These are phyloP conservation scores for Zapornia atra DNA, from an alignment of 2,113 vertebrate species.

Conservation along the genomic window DNA sequence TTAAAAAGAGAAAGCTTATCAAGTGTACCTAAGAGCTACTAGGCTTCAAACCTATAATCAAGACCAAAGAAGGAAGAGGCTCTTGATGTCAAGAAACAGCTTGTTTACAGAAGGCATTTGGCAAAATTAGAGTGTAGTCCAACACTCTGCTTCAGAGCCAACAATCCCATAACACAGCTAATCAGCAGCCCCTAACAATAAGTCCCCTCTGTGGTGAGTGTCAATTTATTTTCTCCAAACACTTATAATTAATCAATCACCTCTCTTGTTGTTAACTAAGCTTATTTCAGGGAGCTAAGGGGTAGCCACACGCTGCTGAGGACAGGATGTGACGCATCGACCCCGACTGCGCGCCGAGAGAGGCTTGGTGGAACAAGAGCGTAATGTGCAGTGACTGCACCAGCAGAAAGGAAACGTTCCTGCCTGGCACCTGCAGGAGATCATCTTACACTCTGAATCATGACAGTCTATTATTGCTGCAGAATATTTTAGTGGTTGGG, in stretches of 20 bases:
- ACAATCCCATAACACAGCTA: not conserved
- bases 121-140: not conserved
- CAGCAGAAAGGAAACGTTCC: not conserved
- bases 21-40: not conserved
- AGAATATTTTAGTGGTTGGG: not conserved
- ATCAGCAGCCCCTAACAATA: not conserved
- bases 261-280: not conserved
- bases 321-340: not conserved
- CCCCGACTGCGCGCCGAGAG: fast-evolving
- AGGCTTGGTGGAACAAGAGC: not conserved
- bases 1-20: conserved; percentile 8
- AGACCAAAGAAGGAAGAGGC: not conserved
- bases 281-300: not conserved
- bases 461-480: not conserved
- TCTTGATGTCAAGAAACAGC: conserved; percentile 18
- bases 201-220: not conserved
- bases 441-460: not conserved
- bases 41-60: conserved; percentile 2
- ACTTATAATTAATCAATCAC: not conserved
- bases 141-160: not conserved
- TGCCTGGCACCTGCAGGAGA: conserved; percentile 19
- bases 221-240: not conserved
- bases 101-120: conserved; percentile 15
- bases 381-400: not conserved
- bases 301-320: fast-evolving